These are phyloP conservation scores for Otis tarda DNA, from an alignment of 2,113 vertebrate genomes.

Conservation along the genomic window DNA sequence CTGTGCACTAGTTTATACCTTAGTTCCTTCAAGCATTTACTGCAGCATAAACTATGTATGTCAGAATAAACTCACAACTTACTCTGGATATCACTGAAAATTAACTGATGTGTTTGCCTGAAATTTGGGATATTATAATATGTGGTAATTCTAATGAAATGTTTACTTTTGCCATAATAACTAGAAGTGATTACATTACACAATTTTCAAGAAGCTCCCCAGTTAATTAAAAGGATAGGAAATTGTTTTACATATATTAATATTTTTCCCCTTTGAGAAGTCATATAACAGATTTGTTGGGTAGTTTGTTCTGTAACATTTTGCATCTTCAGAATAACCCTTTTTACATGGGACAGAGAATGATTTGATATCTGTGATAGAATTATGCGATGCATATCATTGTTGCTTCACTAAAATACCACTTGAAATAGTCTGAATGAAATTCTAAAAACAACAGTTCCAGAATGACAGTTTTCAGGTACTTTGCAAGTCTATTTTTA, in stretches of 20 bases:
- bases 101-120: background rate
- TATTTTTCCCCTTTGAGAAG: background rate
- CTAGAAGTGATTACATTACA: background rate
- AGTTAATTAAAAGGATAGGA: background rate
- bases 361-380: slow-evolving; percentile 4
- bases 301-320: background rate
- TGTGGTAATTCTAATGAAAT: background rate
- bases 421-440: slow-evolving; percentile 46
- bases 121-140: background rate
- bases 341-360: background rate
- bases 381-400: slow-evolving; percentile 14
- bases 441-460: background rate
- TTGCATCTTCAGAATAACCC: background rate
- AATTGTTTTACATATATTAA: background rate
- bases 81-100: background rate
- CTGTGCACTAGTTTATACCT: background rate
- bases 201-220: background rate
- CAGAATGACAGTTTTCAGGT: slow-evolving; percentile 17
- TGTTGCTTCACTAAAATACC: slow-evolving; percentile 35
- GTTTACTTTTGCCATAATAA: background rate
- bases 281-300: background rate
- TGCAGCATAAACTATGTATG: background rate
- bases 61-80: background rate
- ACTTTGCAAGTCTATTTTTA: slow-evolving; percentile 65
- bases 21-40: background rate